These are phyloP conservation scores for Varanus salvator DNA, from an alignment of 2,113 vertebrate genomes.

Conservation along the genomic window DNA sequence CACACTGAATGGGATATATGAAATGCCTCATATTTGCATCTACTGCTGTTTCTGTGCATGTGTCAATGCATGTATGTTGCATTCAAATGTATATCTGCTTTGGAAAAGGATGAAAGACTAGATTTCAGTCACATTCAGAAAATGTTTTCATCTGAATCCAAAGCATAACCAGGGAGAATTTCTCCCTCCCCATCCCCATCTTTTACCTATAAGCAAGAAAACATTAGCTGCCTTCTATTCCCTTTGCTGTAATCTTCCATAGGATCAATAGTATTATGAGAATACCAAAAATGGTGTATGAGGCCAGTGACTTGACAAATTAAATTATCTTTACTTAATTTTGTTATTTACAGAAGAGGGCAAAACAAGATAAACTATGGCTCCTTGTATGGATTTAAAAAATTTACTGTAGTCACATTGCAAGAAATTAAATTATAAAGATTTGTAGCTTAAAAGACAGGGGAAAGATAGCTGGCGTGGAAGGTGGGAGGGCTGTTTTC, in stretches of 20 bases:
- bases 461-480: constrained; percentile 19
- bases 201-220: background rate
- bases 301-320: background rate
- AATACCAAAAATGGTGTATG: background rate
- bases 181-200: background rate
- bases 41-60: no score
- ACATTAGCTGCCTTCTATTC: background rate
- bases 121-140: fast-evolving
- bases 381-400: constrained; percentile 23
- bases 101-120: background rate
- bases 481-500: constrained; percentile 28
- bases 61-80: no score
- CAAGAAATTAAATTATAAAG: constrained; percentile 45
- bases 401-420: constrained; percentile 36
- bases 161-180: background rate
- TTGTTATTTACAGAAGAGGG: constrained; percentile 40
- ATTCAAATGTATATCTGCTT: no score
- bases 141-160: background rate
- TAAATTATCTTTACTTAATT: constrained; percentile 36
- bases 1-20: no score
- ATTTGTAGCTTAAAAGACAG: constrained; percentile 45
- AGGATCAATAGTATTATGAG: constrained; percentile 34
- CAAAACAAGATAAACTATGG: constrained; percentile 43
- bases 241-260: constrained; percentile 12
- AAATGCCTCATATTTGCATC: no score